Conservation (phyloP, 2,113 vertebrate species). For the Laterallus jamaicensis region DNA sequence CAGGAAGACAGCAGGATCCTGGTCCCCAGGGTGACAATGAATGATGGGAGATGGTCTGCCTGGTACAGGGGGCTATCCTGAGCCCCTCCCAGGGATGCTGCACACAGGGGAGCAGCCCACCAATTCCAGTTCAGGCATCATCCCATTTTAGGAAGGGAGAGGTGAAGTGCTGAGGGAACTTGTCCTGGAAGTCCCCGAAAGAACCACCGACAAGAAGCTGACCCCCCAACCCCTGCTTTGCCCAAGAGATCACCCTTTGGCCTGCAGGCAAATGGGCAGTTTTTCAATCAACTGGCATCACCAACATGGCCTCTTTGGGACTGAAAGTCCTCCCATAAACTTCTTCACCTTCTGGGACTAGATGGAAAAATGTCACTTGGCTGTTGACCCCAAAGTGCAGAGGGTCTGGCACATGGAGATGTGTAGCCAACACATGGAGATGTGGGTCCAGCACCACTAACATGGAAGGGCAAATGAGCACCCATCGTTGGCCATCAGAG, state of each 20-base stretch:
- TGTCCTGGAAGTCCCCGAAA: not conserved
- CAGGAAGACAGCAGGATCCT: accelerated
- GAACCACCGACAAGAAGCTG: accelerated
- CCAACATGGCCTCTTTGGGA: accelerated
- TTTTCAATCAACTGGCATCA: not conserved
- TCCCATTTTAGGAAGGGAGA: not conserved
- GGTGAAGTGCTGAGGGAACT: not conserved
- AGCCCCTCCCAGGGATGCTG: not conserved
- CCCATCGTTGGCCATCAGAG: accelerated
- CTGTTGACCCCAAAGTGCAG: not conserved
- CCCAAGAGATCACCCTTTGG: not conserved
- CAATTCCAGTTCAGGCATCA: not conserved
- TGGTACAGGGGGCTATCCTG: accelerated
- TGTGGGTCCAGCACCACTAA: not conserved
- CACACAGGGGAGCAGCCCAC: not conserved
- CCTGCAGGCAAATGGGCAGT: accelerated
- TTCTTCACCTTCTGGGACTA: not conserved
- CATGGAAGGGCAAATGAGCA: accelerated
- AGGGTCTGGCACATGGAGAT: not conserved
- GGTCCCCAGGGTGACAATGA: not conserved
- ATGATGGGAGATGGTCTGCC: not conserved
- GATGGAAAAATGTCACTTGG: not conserved
- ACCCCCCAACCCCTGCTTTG: not conserved
- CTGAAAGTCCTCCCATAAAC: not conserved
- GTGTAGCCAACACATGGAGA: not conserved